Evolutionary conservation across 2,797 vertebrate species (phyloP).

Genomic region (Platalea minor): DNA sequence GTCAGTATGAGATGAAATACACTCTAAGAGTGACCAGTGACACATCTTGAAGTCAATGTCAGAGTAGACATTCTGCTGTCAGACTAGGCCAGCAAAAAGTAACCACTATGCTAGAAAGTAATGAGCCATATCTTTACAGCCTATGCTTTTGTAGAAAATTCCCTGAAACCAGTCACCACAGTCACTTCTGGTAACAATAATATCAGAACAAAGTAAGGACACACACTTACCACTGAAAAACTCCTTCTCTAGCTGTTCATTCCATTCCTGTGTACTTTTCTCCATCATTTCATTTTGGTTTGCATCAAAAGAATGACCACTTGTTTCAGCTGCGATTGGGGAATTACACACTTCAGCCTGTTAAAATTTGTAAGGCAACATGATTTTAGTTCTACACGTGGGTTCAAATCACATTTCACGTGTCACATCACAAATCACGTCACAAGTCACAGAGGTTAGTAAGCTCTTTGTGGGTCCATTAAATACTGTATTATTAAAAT

Average conservation of each 20-base stretch:
- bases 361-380: constrained; percentile 37
- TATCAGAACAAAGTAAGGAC: not conserved
- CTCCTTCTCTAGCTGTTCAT: constrained; percentile 73
- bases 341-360: constrained; percentile 59
- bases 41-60: not conserved
- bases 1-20: not conserved
- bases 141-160: not conserved
- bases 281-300: constrained; percentile 51
- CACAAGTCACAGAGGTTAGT: not conserved
- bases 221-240: constrained; percentile 74
- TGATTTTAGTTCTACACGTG: not conserved
- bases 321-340: constrained; percentile 29
- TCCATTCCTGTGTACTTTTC: constrained; percentile 57
- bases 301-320: constrained; percentile 19
- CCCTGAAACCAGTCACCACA: not conserved
- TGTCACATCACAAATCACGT: not conserved
- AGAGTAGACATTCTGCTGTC: not conserved
- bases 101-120: not conserved
- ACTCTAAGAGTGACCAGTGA: not conserved
- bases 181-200: not conserved
- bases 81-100: not conserved
- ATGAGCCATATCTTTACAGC: not conserved
- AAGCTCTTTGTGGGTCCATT: not conserved
- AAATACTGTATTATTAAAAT: not conserved
- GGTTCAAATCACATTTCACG: not conserved